These are phyloP conservation scores for Autographa gamma DNA, from an alignment of 2,888 invertebrate species.

Conservation along the genomic window DNA sequence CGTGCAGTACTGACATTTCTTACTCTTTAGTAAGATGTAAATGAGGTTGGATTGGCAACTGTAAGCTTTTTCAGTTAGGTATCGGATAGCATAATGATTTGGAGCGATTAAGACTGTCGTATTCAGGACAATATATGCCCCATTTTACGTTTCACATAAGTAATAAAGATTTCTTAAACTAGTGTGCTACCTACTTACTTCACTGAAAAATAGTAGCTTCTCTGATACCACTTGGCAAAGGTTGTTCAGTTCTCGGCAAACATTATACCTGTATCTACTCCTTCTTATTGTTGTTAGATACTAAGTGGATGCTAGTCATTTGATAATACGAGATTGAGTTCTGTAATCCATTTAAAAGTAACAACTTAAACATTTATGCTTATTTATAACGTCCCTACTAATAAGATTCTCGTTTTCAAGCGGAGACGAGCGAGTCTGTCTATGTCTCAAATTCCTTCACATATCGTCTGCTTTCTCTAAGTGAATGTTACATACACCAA, in stretches of 20 bases:
- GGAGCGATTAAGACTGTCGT: neutral
- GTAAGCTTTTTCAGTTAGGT: constrained; percentile 4
- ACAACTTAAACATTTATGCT: constrained; percentile 16
- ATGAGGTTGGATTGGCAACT: neutral
- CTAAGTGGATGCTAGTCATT: no score
- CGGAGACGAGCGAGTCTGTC: constrained; percentile 29
- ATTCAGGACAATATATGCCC: neutral
- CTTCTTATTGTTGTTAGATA: neutral
- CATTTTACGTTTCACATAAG: neutral
- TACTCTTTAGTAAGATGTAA: constrained; percentile 1
- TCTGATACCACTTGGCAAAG: neutral
- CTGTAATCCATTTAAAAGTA: neutral
- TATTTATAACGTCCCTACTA: constrained; percentile 13
- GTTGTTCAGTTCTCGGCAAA: neutral
- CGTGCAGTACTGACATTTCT: constrained; percentile 1
- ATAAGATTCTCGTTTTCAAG: constrained; percentile 40
- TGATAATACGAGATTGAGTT: neutral
- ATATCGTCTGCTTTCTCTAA: constrained; percentile 64
- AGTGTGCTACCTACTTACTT: neutral
- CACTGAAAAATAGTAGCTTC: no score
- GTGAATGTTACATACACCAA: constrained; percentile 60
- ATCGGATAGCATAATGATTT: neutral
- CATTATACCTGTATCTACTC: neutral
- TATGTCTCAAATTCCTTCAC: constrained; percentile 60
- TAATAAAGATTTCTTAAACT: neutral